Conservation (phyloP, 2,113 vertebrate genomes). For the Anolis carolinensis region DNA sequence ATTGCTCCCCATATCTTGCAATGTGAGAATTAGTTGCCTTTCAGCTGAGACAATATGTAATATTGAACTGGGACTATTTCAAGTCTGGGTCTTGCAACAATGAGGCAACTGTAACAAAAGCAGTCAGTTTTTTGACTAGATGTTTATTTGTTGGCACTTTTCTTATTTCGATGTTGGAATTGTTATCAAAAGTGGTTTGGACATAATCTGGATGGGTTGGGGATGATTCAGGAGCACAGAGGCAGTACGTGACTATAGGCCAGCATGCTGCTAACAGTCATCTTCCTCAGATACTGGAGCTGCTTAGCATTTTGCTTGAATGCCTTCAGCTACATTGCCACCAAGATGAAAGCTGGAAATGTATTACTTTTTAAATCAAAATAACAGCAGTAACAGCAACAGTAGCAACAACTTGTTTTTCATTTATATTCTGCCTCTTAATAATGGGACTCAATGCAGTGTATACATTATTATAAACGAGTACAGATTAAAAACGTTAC, state of each 20-base stretch:
- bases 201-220: neutral
- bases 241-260: neutral
- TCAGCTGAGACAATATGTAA: neutral
- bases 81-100: neutral
- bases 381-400: no score
- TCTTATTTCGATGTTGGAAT: neutral
- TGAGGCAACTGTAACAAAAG: neutral
- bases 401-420: no score
- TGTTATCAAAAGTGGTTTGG: neutral
- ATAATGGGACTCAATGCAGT: no score
- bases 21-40: neutral
- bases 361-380: neutral
- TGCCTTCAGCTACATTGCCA: neutral
- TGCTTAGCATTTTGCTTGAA: neutral
- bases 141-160: neutral
- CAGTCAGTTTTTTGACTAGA: no score
- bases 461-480: no score
- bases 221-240: neutral
- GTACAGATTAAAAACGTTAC: no score
- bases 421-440: no score
- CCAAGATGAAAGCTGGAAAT: neutral
- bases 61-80: neutral
- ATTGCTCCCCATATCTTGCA: neutral
- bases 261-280: neutral
- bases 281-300: neutral